Conservation (phyloP, 2,888 invertebrate species). For the Orchesella flavescens region DNA sequence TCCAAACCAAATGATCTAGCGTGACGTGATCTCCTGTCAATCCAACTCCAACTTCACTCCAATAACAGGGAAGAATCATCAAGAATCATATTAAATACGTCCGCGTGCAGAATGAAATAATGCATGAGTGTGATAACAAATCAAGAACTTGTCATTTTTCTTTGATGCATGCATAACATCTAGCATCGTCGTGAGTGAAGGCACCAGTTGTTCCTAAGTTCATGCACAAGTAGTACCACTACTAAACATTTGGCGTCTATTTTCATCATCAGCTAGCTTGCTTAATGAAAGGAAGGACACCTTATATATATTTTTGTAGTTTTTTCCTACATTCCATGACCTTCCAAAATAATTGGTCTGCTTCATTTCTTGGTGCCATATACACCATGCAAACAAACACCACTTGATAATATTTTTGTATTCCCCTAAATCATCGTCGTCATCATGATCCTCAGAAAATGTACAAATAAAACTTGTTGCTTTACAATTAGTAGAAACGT, state of each 20-base stretch:
- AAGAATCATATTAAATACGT: too few species aligned
- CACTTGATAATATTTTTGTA: too few species aligned
- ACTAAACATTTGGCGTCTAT: conserved; percentile 3
- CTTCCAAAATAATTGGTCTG: conserved; percentile 52
- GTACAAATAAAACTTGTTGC: not conserved
- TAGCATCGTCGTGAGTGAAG: not conserved
- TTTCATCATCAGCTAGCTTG: conserved; percentile 21
- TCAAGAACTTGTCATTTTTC: not conserved
- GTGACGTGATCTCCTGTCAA: too few species aligned
- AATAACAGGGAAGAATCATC: too few species aligned
- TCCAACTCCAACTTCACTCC: too few species aligned
- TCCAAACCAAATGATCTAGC: too few species aligned
- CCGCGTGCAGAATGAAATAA: not conserved
- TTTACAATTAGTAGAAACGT: too few species aligned
- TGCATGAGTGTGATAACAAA: conserved; percentile 6
- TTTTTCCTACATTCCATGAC: conserved; percentile 57
- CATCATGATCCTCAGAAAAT: not conserved
- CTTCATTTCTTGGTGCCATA: conserved; percentile 5
- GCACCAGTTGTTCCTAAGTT: too few species aligned
- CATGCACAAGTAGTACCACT: too few species aligned
- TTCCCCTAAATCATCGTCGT: too few species aligned
- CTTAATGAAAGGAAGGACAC: conserved; percentile 61
- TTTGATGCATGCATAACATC: not conserved
- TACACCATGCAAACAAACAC: not conserved
- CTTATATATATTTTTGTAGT: conserved; percentile 26